Evolutionary conservation across 2,888 invertebrate genomes (phyloP).

Genomic region (Erebia aethiops): DNA sequence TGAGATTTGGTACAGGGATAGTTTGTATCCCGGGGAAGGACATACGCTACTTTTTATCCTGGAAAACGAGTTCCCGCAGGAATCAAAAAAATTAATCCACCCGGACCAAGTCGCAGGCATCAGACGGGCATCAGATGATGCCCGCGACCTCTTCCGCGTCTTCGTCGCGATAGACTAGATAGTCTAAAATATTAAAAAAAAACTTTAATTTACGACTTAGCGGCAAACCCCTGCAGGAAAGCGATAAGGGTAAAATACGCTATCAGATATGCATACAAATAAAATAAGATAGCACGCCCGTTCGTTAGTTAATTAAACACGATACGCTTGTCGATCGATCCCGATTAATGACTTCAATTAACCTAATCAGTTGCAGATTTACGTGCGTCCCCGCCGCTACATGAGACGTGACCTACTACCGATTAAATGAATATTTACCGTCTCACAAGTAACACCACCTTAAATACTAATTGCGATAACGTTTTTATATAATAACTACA

Average conservation of each 20-base stretch:
- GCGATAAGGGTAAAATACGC: conserved; percentile 24
- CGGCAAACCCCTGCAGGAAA: conserved; percentile 6
- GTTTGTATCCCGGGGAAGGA: no score
- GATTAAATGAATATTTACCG: conserved; percentile 52
- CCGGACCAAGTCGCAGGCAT: no score
- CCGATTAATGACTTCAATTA: conserved; percentile 78
- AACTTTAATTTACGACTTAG: not conserved
- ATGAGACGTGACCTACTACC: conserved; percentile 47
- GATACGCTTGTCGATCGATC: conserved; percentile 70
- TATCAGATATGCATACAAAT: conserved; percentile 32
- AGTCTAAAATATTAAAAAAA: no score
- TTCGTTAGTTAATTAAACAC: conserved; percentile 81
- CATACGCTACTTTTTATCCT: no score
- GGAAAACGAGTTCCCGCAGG: no score
- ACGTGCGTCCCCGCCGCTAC: conserved; percentile 51
- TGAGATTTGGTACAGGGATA: no score
- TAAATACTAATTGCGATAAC: conserved; percentile 22
- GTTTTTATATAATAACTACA: no score
- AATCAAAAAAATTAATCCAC: no score
- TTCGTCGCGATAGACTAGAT: no score
- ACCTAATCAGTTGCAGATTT: conserved; percentile 76
- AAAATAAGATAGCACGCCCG: conserved; percentile 73
- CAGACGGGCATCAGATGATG: no score
- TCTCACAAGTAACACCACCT: conserved; percentile 23
- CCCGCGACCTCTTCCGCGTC: no score